A percentile compares a stretch with the other conserved stretches of the same genome.
phyloP scores from a whole-genome alignment of 2,113 vertebrate species.

The Uria lomvia region DNA sequence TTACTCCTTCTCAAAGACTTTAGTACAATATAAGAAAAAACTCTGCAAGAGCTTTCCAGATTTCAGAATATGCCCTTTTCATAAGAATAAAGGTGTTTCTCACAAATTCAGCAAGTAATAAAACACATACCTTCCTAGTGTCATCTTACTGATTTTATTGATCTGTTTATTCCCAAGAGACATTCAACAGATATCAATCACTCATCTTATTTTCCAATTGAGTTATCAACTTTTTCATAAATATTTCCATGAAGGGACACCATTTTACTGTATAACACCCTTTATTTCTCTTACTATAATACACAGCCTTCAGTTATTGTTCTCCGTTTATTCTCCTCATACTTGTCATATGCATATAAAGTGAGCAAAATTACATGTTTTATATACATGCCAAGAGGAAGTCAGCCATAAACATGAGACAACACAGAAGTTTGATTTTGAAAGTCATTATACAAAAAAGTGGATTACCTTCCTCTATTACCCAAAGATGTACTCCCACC shows the following conservation, averaged over 20 bases:
- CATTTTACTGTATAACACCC: not conserved
- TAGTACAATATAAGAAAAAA: not conserved
- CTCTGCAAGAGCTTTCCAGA: not conserved
- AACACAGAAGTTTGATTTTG: not conserved
- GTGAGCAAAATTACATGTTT: not conserved
- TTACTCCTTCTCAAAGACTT: not conserved
- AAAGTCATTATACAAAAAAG: not conserved
- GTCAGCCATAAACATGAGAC: not conserved
- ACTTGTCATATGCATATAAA: not conserved
- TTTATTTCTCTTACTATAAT: not conserved
- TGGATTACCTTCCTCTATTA: not conserved
- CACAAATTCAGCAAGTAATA: not conserved
- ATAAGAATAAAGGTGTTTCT: not conserved
- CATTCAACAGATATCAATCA: not conserved
- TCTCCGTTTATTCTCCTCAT: not conserved
- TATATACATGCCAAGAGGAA: not conserved
- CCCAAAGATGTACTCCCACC: not conserved
- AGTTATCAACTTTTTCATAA: not conserved
- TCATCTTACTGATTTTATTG: not conserved
- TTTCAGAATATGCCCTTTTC: not conserved
- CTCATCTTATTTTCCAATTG: not conserved
- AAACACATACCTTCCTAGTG: not conserved
- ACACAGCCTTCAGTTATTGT: not conserved
- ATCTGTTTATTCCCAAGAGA: not conserved
- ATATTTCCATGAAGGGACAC: not conserved